phyloP scores from a whole-genome alignment of 2,113 vertebrate species.

The Sapayoa aenigma region DNA sequence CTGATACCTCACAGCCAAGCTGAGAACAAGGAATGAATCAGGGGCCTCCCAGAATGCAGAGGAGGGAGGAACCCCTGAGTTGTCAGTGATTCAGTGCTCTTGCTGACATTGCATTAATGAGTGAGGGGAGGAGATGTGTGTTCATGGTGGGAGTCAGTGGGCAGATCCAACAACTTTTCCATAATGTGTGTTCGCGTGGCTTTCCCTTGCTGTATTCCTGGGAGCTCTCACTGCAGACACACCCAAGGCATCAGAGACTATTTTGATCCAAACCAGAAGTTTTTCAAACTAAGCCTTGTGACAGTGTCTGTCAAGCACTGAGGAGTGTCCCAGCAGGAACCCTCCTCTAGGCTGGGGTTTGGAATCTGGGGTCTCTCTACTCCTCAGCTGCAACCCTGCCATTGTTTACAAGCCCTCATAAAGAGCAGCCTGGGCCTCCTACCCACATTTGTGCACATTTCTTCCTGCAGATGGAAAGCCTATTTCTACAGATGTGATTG shows the following conservation, averaged over 20 bases:
- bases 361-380: background rate
- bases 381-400: background rate
- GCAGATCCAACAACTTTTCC: background rate
- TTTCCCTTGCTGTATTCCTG: background rate
- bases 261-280: background rate
- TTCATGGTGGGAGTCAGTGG: background rate
- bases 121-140: background rate
- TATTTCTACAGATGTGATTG: slow-evolving; percentile 89
- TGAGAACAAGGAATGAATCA: background rate
- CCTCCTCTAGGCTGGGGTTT: background rate
- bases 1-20: background rate
- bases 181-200: background rate
- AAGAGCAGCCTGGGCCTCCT: background rate
- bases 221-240: background rate
- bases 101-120: background rate
- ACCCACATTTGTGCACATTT: background rate
- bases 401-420: background rate
- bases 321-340: background rate
- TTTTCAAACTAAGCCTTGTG: background rate
- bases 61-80: background rate
- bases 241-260: background rate
- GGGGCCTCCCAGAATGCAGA: background rate
- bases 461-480: slow-evolving; percentile 86
- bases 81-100: background rate
- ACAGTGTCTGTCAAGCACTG: background rate